These are phyloP conservation scores for Apodemia duryi DNA, from an alignment of 2,888 invertebrate genomes.

Conservation along the genomic window DNA sequence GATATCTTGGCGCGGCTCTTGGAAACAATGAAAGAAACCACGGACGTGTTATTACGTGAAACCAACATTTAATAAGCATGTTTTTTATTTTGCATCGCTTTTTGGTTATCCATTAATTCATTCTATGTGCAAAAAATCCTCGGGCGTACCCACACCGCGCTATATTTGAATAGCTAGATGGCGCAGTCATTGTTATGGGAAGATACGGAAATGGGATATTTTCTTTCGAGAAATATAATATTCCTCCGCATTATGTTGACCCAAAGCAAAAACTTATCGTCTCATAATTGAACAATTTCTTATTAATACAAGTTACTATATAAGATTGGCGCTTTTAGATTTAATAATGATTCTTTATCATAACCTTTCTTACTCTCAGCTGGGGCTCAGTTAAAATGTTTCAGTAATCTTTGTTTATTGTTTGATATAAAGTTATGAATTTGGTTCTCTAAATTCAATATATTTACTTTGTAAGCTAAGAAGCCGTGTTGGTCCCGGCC, in stretches of 20 bases:
- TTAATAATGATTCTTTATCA: background rate
- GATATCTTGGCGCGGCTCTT: slow-evolving; percentile 68
- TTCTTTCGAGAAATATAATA: slow-evolving; percentile 79
- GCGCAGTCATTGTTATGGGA: slow-evolving; percentile 73
- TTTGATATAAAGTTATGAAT: no score
- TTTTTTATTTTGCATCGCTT: slow-evolving; percentile 74
- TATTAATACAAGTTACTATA: slow-evolving; percentile 17
- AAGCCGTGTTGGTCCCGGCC: no score
- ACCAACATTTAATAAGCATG: slow-evolving; percentile 78
- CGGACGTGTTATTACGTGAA: slow-evolving; percentile 77
- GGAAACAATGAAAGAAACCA: slow-evolving; percentile 76
- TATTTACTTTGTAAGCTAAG: no score
- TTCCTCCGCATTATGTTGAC: slow-evolving; percentile 69
- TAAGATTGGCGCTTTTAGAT: background rate
- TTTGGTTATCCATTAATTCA: slow-evolving; percentile 79
- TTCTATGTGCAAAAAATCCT: slow-evolving; percentile 61
- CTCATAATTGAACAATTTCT: slow-evolving; percentile 49
- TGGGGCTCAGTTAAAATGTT: no score
- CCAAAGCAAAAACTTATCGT: slow-evolving; percentile 57
- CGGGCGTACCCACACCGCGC: slow-evolving; percentile 60
- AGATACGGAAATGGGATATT: slow-evolving; percentile 81
- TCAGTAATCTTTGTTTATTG: no score
- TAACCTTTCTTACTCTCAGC: background rate
- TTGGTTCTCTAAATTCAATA: no score
- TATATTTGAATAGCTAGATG: slow-evolving; percentile 75